Evolutionary conservation across 2,113 vertebrate species (phyloP).

Genomic region (Triplophysa dalaica): DNA sequence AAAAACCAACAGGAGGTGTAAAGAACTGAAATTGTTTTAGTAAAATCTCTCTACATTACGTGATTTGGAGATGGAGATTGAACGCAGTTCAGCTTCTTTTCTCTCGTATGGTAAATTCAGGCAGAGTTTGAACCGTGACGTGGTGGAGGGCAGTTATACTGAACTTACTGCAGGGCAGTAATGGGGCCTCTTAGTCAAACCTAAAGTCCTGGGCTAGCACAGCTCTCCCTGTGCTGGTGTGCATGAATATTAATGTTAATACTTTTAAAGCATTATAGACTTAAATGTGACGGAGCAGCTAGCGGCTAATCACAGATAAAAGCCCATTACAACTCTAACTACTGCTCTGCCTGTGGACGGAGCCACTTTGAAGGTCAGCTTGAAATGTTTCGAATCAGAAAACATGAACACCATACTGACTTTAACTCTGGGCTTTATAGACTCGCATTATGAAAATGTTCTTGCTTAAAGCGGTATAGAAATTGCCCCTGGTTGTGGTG

Average conservation of each 20-base stretch:
- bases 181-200: slow-evolving; percentile 73
- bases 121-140: slow-evolving; percentile 38
- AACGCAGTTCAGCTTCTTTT: not conserved
- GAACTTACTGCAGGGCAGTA: slow-evolving; percentile 63
- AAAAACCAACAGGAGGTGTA: not conserved
- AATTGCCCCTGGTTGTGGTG: slow-evolving; percentile 66
- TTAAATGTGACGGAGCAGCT: slow-evolving; percentile 69
- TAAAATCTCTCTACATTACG: not conserved
- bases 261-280: slow-evolving; percentile 74
- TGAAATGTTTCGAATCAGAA: slow-evolving; percentile 76
- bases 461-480: slow-evolving; percentile 68
- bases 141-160: slow-evolving; percentile 10
- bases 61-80: not conserved
- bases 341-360: slow-evolving; percentile 66
- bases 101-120: slow-evolving; percentile 5
- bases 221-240: slow-evolving; percentile 66
- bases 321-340: slow-evolving; percentile 75
- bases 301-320: slow-evolving; percentile 72
- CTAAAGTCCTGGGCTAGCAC: slow-evolving; percentile 65
- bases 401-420: slow-evolving; percentile 73
- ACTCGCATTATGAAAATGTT: slow-evolving; percentile 80
- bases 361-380: slow-evolving; percentile 76
- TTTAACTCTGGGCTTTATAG: slow-evolving; percentile 73
- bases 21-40: not conserved
- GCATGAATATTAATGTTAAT: slow-evolving; percentile 80